Base-by-base conservation (phyloP, 2,113 vertebrate genomes). In the Bufo gargarizans region DNA sequence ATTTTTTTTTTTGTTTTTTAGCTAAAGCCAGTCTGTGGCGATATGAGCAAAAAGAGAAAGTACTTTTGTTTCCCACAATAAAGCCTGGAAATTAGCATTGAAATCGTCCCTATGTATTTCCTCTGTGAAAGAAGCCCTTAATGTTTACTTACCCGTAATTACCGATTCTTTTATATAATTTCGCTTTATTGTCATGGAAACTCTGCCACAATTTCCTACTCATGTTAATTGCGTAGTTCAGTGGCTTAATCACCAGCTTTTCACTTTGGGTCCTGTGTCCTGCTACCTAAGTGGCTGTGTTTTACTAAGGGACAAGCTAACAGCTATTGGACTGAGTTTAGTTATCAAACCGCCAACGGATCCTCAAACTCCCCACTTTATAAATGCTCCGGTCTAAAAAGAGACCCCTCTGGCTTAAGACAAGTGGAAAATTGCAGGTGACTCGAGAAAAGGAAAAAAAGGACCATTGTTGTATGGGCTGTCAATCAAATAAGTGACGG, bases 81-180 rank as follows among this genome's bases (percentile, higher is more conserved):
- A 76, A 88, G 71, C 59, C 71, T 84, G 59, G 80, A 84, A 82
- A 88, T 88, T 88, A 84, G 87, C 87, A 88, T 77, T 84, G 71
- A 84, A 88, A 88, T 88, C 71, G 82, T 22, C 87, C 71, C 81
- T 65, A 72, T 67, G 87, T 77, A 82, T 88, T 83, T 82, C 78
- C 69, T 67, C 81, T 22, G 33, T 65, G 71, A 83, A 83, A 67
- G 82, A 81, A 88, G 79, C 81, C 81, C 87, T 88, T 88, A 84
- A 84, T 88, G 87, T 88, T 88, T 88, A 88, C 87, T 88, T 88
- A 84, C 71, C 87, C 87, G 19, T 88, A 88, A 88, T 88, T 88
- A 88, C 87, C 16, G 87, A 88, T 88, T 88, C 87, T 88, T 88
- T 88, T 88, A 77, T 88, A 88, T 84, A 77, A 88, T 88, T 88